Evolutionary conservation across 2,797 vertebrate genomes (phyloP).

Genomic region (Acanthopagrus latus): DNA sequence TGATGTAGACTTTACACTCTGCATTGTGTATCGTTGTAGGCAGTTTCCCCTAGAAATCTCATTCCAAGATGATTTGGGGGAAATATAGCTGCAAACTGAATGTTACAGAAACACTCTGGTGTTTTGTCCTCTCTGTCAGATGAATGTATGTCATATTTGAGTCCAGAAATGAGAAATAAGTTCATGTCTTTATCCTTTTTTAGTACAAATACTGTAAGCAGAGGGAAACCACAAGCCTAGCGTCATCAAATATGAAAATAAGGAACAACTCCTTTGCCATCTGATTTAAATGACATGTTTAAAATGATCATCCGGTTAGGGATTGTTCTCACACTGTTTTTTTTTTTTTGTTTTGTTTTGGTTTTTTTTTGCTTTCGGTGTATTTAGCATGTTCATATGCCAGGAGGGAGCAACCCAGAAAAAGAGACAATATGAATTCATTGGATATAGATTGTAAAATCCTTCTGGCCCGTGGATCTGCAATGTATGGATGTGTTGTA

Average conservation of each 20-base stretch:
- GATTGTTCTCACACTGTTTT: no score
- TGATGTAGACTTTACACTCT: neutral
- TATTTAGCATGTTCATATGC: neutral
- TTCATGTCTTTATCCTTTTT: no score
- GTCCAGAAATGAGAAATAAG: neutral
- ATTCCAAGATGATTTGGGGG: neutral
- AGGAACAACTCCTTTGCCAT: neutral
- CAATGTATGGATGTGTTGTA: neutral
- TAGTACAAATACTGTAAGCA: neutral
- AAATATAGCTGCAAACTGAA: constrained; percentile 6
- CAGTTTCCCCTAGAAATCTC: constrained; percentile 18
- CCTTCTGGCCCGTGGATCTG: no score
- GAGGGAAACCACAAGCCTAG: neutral
- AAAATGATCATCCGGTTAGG: neutral
- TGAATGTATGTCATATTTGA: neutral
- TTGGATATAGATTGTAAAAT: no score
- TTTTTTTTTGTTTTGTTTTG: no score
- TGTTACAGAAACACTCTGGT: neutral
- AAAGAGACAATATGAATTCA: no score
- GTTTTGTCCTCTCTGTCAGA: neutral
- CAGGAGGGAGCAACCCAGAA: neutral
- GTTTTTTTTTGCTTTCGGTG: neutral
- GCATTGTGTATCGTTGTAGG: neutral
- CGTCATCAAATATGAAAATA: neutral
- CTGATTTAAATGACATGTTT: neutral